Evolutionary conservation across 2,113 vertebrate genomes (phyloP).

Genomic region (Mugil cephalus): DNA sequence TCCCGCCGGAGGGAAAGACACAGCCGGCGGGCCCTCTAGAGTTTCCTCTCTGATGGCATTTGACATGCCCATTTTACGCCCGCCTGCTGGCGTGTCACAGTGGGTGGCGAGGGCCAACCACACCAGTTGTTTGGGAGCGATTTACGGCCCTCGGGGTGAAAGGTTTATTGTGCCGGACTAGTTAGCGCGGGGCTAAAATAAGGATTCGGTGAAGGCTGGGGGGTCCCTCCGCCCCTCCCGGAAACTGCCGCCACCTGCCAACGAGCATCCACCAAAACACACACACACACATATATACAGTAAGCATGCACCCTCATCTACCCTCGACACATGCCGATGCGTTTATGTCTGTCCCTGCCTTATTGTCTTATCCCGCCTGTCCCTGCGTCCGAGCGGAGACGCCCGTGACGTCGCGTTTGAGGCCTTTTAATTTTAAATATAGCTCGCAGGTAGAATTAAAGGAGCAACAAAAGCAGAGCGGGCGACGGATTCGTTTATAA

Average conservation of each 20-base stretch:
- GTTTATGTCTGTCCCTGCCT: slow-evolving; percentile 19
- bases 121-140: slow-evolving; percentile 83
- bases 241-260: slow-evolving; percentile 60
- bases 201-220: slow-evolving; percentile 67
- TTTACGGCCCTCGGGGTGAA: slow-evolving; percentile 80
- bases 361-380: slow-evolving; percentile 12
- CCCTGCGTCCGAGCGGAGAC: slow-evolving; percentile 2
- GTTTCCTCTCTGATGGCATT: slow-evolving; percentile 82
- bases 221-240: slow-evolving; percentile 29
- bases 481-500: too few species aligned
- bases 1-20: slow-evolving; percentile 20
- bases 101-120: slow-evolving; percentile 82
- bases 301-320: slow-evolving; percentile 19
- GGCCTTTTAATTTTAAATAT: too few species aligned
- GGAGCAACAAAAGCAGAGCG: neutral
- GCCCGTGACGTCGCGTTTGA: slow-evolving; percentile 1
- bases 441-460: slow-evolving; percentile 16
- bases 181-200: slow-evolving; percentile 83
- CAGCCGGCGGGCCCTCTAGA: slow-evolving; percentile 69
- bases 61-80: slow-evolving; percentile 75
- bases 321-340: slow-evolving; percentile 13
- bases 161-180: slow-evolving; percentile 82
- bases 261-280: slow-evolving; percentile 24
- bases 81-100: slow-evolving; percentile 68
- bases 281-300: slow-evolving; percentile 30